phyloP scores from a whole-genome alignment of 2,888 invertebrate species.

The Agriopis leucophaearia region DNA sequence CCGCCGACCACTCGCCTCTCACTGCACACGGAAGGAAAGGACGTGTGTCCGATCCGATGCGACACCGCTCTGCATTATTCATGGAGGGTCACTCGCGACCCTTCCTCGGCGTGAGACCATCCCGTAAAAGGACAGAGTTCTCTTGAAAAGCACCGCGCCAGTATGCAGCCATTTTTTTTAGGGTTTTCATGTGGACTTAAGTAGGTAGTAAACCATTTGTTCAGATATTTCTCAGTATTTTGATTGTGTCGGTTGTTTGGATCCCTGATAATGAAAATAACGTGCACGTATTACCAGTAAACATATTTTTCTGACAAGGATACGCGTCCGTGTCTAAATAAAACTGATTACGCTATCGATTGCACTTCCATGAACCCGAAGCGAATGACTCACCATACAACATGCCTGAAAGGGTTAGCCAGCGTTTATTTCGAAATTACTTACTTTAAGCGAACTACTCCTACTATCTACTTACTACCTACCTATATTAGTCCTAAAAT shows the following conservation, averaged over 20 bases:
- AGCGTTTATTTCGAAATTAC: not conserved
- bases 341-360: slow-evolving; percentile 35
- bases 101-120: not conserved
- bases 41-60: slow-evolving; percentile 45
- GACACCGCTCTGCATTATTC: slow-evolving; percentile 37
- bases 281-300: not conserved
- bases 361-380: slow-evolving; percentile 54
- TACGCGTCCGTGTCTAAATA: slow-evolving; percentile 18
- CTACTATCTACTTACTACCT: too few relatives aligned
- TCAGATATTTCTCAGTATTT: not conserved
- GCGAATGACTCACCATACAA: slow-evolving; percentile 26
- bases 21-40: slow-evolving; percentile 56
- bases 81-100: slow-evolving; percentile 8
- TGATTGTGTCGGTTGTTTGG: not conserved
- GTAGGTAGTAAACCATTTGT: too few relatives aligned
- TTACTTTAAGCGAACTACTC: not conserved
- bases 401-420: slow-evolving; percentile 4
- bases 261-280: slow-evolving; percentile 1
- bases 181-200: not conserved
- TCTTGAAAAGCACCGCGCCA: not conserved
- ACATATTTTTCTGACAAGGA: slow-evolving; percentile 8
- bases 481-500: not conserved
- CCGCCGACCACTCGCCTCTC: slow-evolving; percentile 61
- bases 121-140: not conserved
- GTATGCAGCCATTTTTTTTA: not conserved